Evolutionary conservation across 2,113 vertebrate species (phyloP), one percentile per base, ranked within the genome.

Genomic region (Onychostoma macrolepis): DNA sequence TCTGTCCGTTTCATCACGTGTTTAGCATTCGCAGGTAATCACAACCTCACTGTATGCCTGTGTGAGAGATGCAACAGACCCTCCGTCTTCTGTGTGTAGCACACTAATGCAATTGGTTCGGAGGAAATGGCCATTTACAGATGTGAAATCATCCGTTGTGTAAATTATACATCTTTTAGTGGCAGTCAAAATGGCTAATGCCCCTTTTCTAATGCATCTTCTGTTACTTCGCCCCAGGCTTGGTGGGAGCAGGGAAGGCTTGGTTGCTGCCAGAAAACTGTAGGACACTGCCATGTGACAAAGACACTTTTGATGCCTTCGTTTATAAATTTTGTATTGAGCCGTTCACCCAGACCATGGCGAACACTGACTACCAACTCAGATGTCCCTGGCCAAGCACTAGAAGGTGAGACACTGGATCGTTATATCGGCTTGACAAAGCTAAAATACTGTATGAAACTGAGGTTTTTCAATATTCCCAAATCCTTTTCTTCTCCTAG

Each of bases 311-410:
- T 85, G 65, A 93, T 1, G 84, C 53, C 21, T 7, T 19, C 0
- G 87, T 93, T 33, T 24, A 89, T 3, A 9, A 69, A 15, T 6
- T 8, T 56, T 96, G 95, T 86, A 53, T 92, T 88, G 88, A 86
- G 1, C 45, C 75, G 7, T 96, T 94, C 87, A 92, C 88, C 74
- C 53, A 43, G 24, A 89, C 33, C 77, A 93, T 95, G 93, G 89
- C 90, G 63, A 75, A 48, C 0, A 92, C 74, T 3, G 89, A 89
- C 53, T 94, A 93, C 58, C 58, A 88, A 69, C 33, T 88, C 8
- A 63, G 24, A 1, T 95, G 95, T 48, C 91, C 93, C 0, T 95
- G 94, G 94, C 93, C 95, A 0, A n/a, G 28, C 19, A 89, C 87
- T 0, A 94, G 91, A 92, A 3, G 76, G 94, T 95, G 82, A 65